Percentiles rank a stretch among this genome's conserved stretches.
phyloP scores from a whole-genome alignment of 2,797 vertebrate genomes.

The Bradypodion pumilum region DNA sequence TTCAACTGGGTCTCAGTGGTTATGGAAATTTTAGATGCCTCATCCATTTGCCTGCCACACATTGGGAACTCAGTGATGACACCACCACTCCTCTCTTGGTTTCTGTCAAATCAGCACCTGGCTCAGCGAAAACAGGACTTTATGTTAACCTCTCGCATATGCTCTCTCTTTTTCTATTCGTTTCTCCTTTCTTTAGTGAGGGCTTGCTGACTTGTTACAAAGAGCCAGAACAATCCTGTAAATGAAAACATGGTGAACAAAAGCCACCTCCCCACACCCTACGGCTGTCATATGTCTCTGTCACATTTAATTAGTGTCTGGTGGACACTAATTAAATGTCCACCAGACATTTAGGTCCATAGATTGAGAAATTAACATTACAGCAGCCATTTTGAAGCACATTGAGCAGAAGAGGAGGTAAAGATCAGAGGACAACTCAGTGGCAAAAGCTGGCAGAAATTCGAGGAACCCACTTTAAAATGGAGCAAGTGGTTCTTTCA shows the following conservation, averaged over 20 bases:
- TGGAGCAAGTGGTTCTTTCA: neutral
- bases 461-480: neutral
- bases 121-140: slow-evolving; percentile 51
- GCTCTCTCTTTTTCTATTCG: slow-evolving; percentile 26
- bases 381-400: neutral
- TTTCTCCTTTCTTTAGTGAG: slow-evolving; percentile 52
- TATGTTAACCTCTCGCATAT: slow-evolving; percentile 13
- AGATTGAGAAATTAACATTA: neutral
- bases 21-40: neutral
- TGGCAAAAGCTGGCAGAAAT: too few relatives aligned
- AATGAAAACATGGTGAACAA: slow-evolving; percentile 41
- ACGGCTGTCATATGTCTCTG: neutral
- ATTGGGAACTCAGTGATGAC: slow-evolving; percentile 39
- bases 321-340: too few relatives aligned
- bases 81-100: neutral
- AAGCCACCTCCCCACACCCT: neutral
- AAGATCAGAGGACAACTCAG: too few relatives aligned
- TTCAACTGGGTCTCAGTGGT: neutral
- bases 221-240: slow-evolving; percentile 69
- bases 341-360: neutral
- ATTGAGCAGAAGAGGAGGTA: neutral
- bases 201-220: slow-evolving; percentile 67
- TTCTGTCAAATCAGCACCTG: slow-evolving; percentile 31
- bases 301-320: slow-evolving; percentile 17
- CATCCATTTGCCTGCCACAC: neutral